phyloP scores from a whole-genome alignment of 2,888 invertebrate genomes.

The Nysson spinosus region DNA sequence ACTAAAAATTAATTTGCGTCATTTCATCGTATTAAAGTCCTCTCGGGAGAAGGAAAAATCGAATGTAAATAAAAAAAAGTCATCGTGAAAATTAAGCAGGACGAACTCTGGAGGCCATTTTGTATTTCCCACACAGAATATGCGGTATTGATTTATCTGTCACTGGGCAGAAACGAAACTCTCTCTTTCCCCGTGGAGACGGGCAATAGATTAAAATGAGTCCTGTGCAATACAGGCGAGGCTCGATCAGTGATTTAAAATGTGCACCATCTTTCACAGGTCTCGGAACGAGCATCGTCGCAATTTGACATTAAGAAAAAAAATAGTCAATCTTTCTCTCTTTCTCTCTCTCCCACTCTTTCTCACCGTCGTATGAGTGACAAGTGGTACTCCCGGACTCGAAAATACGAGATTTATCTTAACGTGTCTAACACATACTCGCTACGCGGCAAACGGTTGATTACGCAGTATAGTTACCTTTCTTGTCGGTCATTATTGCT shows the following conservation, averaged over 20 bases:
- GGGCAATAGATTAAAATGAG: slow-evolving; percentile 19
- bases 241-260: slow-evolving; percentile 32
- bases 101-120: slow-evolving; percentile 72
- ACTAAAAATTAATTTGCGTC: slow-evolving; percentile 13
- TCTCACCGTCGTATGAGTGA: slow-evolving; percentile 58
- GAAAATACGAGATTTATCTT: slow-evolving; percentile 64
- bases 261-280: slow-evolving; percentile 43
- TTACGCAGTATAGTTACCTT: slow-evolving; percentile 74
- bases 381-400: slow-evolving; percentile 65
- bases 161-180: slow-evolving; percentile 65
- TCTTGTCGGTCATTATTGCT: slow-evolving; percentile 77
- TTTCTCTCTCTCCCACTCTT: no score
- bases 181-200: slow-evolving; percentile 28
- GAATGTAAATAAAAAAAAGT: slow-evolving; percentile 35
- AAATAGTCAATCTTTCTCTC: no score
- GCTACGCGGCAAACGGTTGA: slow-evolving; percentile 45
- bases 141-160: slow-evolving; percentile 77
- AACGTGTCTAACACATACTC: slow-evolving; percentile 51
- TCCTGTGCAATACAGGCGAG: slow-evolving; percentile 25
- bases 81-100: slow-evolving; percentile 48
- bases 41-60: not conserved
- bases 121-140: slow-evolving; percentile 73
- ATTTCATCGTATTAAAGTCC: not conserved
- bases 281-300: slow-evolving; percentile 38
- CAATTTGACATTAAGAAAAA: slow-evolving; percentile 30